A percentile compares a stretch with the other conserved stretches of the same genome.
Evolutionary conservation across 1,140 invertebrate species (phyloP).

Genomic region (Drosophila serrata): DNA sequence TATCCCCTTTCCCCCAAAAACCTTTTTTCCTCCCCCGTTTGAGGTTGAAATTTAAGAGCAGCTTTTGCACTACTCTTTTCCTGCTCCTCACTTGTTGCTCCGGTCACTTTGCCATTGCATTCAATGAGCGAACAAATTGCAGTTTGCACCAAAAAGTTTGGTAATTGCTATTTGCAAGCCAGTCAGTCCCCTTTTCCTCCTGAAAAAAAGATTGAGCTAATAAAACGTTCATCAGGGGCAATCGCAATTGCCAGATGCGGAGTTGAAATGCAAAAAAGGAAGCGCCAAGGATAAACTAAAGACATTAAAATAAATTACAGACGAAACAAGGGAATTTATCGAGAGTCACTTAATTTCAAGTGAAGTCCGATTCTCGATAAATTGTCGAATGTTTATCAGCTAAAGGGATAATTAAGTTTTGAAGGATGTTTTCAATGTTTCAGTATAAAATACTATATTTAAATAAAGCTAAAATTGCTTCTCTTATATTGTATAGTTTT

Average conservation of each 20-base stretch:
- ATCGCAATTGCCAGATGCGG: conserved; percentile 10
- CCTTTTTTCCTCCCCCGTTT: conserved; percentile 13
- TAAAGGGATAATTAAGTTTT: background rate
- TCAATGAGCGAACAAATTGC: conserved; percentile 38
- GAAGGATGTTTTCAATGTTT: background rate
- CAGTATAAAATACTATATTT: background rate
- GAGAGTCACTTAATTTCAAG: conserved; percentile 1
- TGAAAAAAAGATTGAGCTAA: conserved; percentile 45
- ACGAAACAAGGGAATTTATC: conserved; percentile 22
- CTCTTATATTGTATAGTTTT: background rate
- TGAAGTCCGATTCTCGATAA: conserved; percentile 2
- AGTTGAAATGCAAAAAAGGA: conserved; percentile 2
- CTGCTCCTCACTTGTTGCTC: conserved; percentile 39
- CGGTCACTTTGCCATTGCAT: conserved; percentile 27
- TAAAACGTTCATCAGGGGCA: conserved; percentile 44
- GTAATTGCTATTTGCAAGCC: conserved; percentile 56
- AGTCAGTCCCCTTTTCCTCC: conserved; percentile 6
- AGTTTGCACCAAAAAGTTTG: conserved; percentile 44
- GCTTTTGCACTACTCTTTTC: background rate
- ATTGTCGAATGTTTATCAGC: conserved; percentile 16
- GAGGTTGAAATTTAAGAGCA: conserved; percentile 27
- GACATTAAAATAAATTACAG: conserved; percentile 24
- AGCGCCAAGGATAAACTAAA: conserved; percentile 5
- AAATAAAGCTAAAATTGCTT: too few species aligned
- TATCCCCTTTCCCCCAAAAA: conserved; percentile 21